Conservation (phyloP, 2,888 invertebrate genomes). For the Heliconius hortense region DNA sequence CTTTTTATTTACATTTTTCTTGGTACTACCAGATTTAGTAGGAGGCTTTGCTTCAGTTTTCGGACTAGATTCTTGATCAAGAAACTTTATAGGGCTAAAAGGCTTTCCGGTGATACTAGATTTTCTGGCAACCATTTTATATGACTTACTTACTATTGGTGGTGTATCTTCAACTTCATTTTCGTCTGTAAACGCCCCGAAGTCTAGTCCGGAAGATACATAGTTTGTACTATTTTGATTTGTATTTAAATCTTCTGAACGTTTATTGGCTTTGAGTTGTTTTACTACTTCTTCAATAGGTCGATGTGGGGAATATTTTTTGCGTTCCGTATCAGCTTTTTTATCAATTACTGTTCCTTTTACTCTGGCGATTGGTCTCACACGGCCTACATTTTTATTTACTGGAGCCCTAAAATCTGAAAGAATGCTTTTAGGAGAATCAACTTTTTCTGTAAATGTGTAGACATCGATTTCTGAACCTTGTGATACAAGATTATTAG, state of each 20-base stretch:
- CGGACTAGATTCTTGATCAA: constrained; percentile 60
- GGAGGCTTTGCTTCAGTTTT: constrained; percentile 55
- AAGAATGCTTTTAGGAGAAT: constrained; percentile 75
- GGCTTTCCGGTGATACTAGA: constrained; percentile 78
- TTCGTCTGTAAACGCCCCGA: constrained; percentile 47
- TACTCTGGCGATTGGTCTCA: constrained; percentile 76
- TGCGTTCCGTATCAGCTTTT: constrained; percentile 70
- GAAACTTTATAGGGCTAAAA: constrained; percentile 73
- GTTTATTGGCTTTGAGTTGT: constrained; percentile 71
- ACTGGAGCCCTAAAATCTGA: constrained; percentile 71
- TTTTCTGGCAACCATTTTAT: constrained; percentile 79
- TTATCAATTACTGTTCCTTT: constrained; percentile 78
- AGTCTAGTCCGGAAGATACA: constrained; percentile 48
- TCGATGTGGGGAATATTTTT: constrained; percentile 74
- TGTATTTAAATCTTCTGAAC: constrained; percentile 62
- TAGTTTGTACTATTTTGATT: constrained; percentile 48
- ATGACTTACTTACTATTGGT: constrained; percentile 75
- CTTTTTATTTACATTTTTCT: constrained; percentile 61
- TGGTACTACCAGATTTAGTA: constrained; percentile 46
- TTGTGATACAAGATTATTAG: constrained; percentile 67
- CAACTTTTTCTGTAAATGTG: constrained; percentile 76
- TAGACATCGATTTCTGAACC: constrained; percentile 76
- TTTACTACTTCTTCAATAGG: constrained; percentile 78
- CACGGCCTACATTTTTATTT: constrained; percentile 71
- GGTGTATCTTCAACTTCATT: constrained; percentile 63